Evolutionary conservation across 2,113 vertebrate species (phyloP).

Genomic region (Laticauda colubrina): DNA sequence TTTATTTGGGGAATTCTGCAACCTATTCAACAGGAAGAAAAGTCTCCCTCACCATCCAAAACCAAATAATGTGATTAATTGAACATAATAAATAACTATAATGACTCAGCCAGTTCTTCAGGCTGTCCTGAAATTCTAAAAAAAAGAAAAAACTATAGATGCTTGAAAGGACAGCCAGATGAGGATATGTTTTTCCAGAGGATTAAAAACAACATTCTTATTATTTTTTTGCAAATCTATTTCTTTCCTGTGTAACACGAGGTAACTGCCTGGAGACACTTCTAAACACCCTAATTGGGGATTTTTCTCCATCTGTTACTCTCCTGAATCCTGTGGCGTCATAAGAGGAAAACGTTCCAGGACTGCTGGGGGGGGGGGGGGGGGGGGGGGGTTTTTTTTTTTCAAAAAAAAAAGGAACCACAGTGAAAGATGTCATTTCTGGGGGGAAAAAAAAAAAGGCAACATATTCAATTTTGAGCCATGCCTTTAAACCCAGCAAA

Average conservation of each 20-base stretch:
- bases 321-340: not conserved
- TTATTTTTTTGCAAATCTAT: not conserved
- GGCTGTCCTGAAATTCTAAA: not conserved
- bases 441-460: too few relatives aligned
- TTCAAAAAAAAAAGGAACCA: too few relatives aligned
- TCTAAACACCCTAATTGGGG: not conserved
- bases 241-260: not conserved
- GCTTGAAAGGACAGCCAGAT: not conserved
- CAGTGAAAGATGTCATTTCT: not conserved
- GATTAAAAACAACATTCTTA: too few relatives aligned
- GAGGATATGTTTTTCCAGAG: not conserved
- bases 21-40: not conserved
- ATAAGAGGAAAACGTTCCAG: not conserved
- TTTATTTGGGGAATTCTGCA: not conserved
- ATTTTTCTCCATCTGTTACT: too few relatives aligned
- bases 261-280: not conserved
- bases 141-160: not conserved
- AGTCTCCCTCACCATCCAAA: not conserved
- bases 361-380: too few relatives aligned
- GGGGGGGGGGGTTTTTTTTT: too few relatives aligned
- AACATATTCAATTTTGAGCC: too few relatives aligned
- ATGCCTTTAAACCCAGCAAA: too few relatives aligned
- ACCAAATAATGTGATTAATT: not conserved
- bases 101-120: not conserved
- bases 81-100: not conserved